Conservation (phyloP, 2,888 invertebrate species). For the Scaptomyza cyrtandrae region DNA sequence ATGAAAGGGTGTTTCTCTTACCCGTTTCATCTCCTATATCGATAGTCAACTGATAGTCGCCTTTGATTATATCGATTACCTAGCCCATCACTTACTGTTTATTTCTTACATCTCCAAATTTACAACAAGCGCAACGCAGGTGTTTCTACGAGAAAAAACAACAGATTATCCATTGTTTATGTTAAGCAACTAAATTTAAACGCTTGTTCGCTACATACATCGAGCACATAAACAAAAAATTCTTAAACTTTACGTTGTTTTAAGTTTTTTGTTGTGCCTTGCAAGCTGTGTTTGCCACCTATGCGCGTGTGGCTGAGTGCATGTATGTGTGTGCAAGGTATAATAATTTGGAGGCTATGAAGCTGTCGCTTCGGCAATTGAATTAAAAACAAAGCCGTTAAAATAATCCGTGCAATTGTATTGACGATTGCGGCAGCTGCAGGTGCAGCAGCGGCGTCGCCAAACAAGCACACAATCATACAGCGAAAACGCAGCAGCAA, state of each 20-base stretch:
- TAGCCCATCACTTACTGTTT: conserved; percentile 30
- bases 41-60: neutral
- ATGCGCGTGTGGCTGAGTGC: conserved; percentile 21
- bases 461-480: conserved; percentile 32
- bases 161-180: conserved; percentile 13
- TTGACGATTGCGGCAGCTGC: conserved; percentile 44
- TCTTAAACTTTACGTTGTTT: neutral
- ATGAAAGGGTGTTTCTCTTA: too few species aligned
- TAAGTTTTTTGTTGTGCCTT: conserved; percentile 23
- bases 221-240: neutral
- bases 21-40: neutral
- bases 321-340: conserved; percentile 35
- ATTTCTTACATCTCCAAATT: conserved; percentile 47
- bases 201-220: neutral
- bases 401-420: conserved; percentile 29
- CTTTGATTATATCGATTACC: neutral
- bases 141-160: conserved; percentile 32
- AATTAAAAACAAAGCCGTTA: conserved; percentile 50
- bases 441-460: conserved; percentile 58
- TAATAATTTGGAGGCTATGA: conserved; percentile 60
- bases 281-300: conserved; percentile 15
- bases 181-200: conserved; percentile 5
- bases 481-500: conserved; percentile 33
- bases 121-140: conserved; percentile 56
- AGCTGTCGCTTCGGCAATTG: conserved; percentile 46